Evolutionary conservation across 92 coral and sea anemone genomes (phyloP).

Genomic region (Parazoanthus swiftii): DNA sequence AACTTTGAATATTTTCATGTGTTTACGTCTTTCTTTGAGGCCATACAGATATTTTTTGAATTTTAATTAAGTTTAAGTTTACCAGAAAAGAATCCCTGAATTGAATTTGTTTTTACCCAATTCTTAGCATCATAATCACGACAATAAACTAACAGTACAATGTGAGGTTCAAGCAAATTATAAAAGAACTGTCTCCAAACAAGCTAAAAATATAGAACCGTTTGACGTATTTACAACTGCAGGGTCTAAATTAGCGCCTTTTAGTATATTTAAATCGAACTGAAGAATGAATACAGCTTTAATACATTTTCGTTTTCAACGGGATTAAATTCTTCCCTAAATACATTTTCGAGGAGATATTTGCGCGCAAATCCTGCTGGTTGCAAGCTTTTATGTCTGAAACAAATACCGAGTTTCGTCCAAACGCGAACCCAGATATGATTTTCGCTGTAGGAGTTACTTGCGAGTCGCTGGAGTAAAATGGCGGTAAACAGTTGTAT

Average conservation of each 20-base stretch:
- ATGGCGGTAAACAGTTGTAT: background rate
- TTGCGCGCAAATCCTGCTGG: background rate
- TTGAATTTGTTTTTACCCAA: background rate
- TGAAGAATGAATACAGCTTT: too few relatives aligned
- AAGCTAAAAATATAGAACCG: background rate
- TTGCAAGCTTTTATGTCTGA: background rate
- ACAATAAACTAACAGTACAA: background rate
- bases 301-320: background rate
- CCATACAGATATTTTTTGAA: background rate
- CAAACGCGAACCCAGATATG: background rate
- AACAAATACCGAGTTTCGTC: background rate
- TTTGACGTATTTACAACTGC: background rate
- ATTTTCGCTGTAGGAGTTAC: too few relatives aligned
- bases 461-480: background rate
- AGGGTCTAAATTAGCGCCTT: background rate
- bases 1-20: too few relatives aligned
- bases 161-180: background rate
- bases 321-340: background rate
- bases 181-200: background rate
- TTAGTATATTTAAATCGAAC: background rate
- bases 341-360: background rate
- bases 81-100: background rate
- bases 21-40: background rate
- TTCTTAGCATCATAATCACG: background rate
- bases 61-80: background rate